A percentile compares a stretch with the other conserved stretches of the same genome.
These are phyloP conservation scores for Nesoenas mayeri DNA, from an alignment of 2,113 vertebrate genomes.

Conservation along the genomic window DNA sequence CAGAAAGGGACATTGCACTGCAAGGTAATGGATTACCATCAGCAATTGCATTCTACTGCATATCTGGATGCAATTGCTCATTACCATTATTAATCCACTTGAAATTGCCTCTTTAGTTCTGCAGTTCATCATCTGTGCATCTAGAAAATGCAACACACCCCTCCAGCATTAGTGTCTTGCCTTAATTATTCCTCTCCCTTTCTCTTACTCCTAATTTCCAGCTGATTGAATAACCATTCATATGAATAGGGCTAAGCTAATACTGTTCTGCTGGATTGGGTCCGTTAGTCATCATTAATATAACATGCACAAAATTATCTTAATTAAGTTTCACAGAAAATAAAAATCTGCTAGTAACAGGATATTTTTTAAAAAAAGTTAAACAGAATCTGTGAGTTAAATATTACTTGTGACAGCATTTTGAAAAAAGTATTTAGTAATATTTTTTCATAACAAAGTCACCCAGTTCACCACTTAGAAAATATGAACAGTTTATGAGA, in stretches of 20 bases:
- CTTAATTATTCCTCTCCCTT: background rate
- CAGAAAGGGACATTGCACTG: constrained; percentile 64
- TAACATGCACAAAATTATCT: background rate
- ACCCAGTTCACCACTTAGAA: background rate
- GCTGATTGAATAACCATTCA: background rate
- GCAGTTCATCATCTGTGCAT: background rate
- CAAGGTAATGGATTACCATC: constrained; percentile 24
- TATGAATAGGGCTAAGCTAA: background rate
- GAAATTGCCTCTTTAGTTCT: background rate
- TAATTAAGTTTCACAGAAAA: background rate
- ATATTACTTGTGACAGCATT: background rate
- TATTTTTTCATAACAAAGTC: background rate
- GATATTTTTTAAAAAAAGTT: background rate
- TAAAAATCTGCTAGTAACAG: background rate
- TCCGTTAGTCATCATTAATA: background rate
- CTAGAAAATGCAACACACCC: background rate
- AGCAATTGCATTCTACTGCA: background rate
- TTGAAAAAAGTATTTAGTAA: background rate
- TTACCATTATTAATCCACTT: background rate
- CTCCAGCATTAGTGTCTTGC: too few relatives aligned
- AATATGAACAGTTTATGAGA: background rate
- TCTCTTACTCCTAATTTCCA: background rate
- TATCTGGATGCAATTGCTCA: background rate
- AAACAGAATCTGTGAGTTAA: background rate
- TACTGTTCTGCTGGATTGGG: background rate